phyloP scores from a whole-genome alignment of 2,797 vertebrate genomes.

The Parauchenoglanis ngamensis region DNA sequence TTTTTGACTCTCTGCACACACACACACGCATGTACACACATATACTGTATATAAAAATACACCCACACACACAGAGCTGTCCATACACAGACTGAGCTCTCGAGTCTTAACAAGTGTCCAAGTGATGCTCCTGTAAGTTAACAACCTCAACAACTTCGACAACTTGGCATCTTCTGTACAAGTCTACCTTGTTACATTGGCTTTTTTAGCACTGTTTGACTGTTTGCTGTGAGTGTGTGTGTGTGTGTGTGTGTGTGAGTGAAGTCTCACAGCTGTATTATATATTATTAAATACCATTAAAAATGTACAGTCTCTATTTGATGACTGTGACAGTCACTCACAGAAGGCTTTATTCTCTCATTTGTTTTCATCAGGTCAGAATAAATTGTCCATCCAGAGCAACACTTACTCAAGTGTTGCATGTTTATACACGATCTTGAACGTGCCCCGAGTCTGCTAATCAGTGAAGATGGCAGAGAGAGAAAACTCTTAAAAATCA shows the following conservation, averaged over 20 bases:
- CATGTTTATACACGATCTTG: constrained; percentile 71
- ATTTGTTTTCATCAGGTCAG: constrained; percentile 2
- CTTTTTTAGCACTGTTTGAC: background rate
- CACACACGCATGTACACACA: background rate
- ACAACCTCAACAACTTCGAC: constrained; percentile 15
- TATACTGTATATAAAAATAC: background rate
- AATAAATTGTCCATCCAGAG: constrained; percentile 48
- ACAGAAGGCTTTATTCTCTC: background rate
- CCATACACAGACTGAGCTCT: constrained; percentile 1
- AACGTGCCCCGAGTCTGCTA: constrained; percentile 69
- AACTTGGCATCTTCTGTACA: background rate
- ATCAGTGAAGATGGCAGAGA: constrained; percentile 59
- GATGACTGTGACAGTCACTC: background rate
- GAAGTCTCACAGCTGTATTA: background rate
- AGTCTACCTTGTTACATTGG: background rate
- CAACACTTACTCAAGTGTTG: constrained; percentile 69
- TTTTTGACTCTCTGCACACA: constrained; percentile 1
- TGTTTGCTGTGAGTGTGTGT: background rate
- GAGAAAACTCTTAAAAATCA: constrained; percentile 33
- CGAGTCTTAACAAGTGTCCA: constrained; percentile 7
- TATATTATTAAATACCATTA: background rate
- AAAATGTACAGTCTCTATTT: background rate
- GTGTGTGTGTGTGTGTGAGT: constrained; percentile 4
- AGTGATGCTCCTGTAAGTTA: constrained; percentile 12
- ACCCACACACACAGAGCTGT: constrained; percentile 5